Percentiles rank a stretch among this genome's conserved stretches.
Conservation (phyloP, 2,113 vertebrate genomes). For the Corythoichthys haematopterus region DNA sequence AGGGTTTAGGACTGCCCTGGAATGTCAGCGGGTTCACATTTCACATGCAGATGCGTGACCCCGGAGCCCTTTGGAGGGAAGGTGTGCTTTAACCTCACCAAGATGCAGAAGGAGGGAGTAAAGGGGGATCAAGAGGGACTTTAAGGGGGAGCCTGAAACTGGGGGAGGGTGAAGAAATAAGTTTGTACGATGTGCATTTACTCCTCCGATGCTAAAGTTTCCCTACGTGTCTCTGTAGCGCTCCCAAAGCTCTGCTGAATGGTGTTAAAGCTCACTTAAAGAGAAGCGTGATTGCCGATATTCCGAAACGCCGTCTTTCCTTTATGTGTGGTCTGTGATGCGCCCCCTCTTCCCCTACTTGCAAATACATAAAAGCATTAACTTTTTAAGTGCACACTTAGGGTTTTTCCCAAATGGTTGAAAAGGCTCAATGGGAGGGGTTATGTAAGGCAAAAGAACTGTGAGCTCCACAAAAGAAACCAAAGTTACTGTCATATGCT, state of each 20-base stretch:
- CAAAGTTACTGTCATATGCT: constrained; percentile 68
- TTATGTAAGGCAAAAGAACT: constrained; percentile 70
- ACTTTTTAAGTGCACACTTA: constrained; percentile 68
- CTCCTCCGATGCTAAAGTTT: constrained; percentile 24
- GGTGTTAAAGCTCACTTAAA: constrained; percentile 47
- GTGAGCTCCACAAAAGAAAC: constrained; percentile 54
- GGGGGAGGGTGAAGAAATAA: constrained; percentile 61
- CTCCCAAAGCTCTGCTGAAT: constrained; percentile 36
- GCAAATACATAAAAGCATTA: constrained; percentile 65
- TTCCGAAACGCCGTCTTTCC: constrained; percentile 70
- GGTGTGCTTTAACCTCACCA: constrained; percentile 75
- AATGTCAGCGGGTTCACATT: constrained; percentile 95
- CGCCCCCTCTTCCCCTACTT: constrained; percentile 71
- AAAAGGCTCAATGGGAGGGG: constrained; percentile 63
- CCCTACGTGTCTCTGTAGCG: constrained; percentile 15
- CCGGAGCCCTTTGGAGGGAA: constrained; percentile 79
- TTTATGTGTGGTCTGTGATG: constrained; percentile 78
- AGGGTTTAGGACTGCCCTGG: constrained; percentile 78
- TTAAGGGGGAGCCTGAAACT: constrained; percentile 49
- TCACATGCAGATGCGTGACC: constrained; percentile 96
- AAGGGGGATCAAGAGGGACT: constrained; percentile 64
- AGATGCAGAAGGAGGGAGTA: constrained; percentile 73
- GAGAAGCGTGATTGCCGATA: constrained; percentile 57
- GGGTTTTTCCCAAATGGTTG: constrained; percentile 68
- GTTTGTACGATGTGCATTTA: constrained; percentile 45